These are phyloP conservation scores for Coregonus clupeaformis DNA, from an alignment of 2,113 vertebrate genomes.

Conservation along the genomic window DNA sequence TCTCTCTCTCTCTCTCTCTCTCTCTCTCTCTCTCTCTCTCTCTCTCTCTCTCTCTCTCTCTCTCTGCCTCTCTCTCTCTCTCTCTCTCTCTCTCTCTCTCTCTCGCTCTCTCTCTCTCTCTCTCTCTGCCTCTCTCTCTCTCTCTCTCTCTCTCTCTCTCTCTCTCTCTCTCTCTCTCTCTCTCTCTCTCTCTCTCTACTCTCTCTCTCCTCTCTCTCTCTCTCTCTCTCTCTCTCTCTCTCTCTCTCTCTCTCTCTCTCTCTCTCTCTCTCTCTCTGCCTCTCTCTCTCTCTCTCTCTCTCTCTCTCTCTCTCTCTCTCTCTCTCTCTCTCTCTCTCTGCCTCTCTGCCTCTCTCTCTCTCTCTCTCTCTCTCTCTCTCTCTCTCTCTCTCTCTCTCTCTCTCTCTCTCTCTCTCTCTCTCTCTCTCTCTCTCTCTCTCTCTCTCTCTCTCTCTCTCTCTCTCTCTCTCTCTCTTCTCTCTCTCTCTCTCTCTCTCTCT, in stretches of 20 bases:
- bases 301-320: slow-evolving; percentile 20
- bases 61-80: slow-evolving; percentile 17
- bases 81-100: slow-evolving; percentile 16
- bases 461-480: slow-evolving; percentile 17
- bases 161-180: slow-evolving; percentile 20
- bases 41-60: slow-evolving; percentile 9
- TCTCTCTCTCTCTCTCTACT: slow-evolving; percentile 10
- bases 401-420: slow-evolving; percentile 22
- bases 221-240: slow-evolving; percentile 22
- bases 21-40: slow-evolving; percentile 22
- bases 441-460: slow-evolving; percentile 21
- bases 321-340: slow-evolving; percentile 11
- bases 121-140: slow-evolving; percentile 9
- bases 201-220: no score
- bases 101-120: slow-evolving; percentile 17
- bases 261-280: slow-evolving; percentile 10
- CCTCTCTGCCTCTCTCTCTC: no score
- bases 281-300: slow-evolving; percentile 23
- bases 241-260: slow-evolving; percentile 20
- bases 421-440: slow-evolving; percentile 9
- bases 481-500: slow-evolving; percentile 10
- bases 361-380: slow-evolving; percentile 22
- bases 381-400: slow-evolving; percentile 20
- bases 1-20: slow-evolving; percentile 20
- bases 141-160: slow-evolving; percentile 22